phyloP scores from a whole-genome alignment of 1,140 invertebrate genomes.

The Protaetia brevitarsis region DNA sequence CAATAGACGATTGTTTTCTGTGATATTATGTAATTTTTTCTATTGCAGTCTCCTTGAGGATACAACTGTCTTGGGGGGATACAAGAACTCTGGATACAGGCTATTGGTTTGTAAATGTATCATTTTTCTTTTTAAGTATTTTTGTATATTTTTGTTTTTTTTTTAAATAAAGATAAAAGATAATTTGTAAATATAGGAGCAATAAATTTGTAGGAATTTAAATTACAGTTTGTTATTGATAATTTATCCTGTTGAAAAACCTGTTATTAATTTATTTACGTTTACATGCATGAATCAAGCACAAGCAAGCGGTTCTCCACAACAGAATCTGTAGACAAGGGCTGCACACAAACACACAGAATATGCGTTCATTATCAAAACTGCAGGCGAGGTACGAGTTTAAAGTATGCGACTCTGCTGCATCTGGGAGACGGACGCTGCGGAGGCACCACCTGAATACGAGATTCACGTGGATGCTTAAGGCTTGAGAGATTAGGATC shows the following conservation, averaged over 20 bases:
- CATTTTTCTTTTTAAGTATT: conserved; percentile 21
- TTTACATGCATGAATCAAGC: conserved; percentile 17
- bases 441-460: conserved; percentile 5
- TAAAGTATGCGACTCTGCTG: neutral
- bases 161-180: no score
- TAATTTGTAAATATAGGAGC: neutral
- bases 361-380: neutral
- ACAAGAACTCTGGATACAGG: conserved; percentile 27
- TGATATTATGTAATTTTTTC: conserved; percentile 45
- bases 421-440: neutral
- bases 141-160: neutral
- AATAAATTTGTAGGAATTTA: conserved; percentile 4
- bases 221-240: conserved; percentile 13
- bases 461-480: conserved; percentile 13
- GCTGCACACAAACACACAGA: no score
- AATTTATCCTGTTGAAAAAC: neutral
- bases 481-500: no score
- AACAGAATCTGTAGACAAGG: neutral
- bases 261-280: conserved; percentile 7
- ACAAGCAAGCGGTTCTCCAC: neutral
- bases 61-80: conserved; percentile 28
- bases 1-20: conserved; percentile 31
- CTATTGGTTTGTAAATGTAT: conserved; percentile 45
- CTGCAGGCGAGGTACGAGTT: neutral
- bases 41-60: conserved; percentile 41